Evolutionary conservation across 1,140 invertebrate species (phyloP).

Genomic region (Aphis craccivora): DNA sequence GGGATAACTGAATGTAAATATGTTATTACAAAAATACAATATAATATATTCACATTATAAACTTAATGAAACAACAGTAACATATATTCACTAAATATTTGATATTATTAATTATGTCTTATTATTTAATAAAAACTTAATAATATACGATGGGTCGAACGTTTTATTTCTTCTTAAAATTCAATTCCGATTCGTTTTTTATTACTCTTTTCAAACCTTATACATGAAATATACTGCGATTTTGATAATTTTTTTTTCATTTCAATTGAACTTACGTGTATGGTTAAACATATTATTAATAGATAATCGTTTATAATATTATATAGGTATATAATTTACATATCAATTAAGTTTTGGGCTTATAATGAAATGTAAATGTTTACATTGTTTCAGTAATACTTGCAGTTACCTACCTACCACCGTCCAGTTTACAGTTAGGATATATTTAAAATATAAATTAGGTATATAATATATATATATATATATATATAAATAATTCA

Average conservation of each 20-base stretch:
- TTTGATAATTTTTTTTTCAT: not conserved
- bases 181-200: not conserved
- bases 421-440: not conserved
- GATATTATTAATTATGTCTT: not conserved
- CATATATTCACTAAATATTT: not conserved
- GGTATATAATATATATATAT: not conserved
- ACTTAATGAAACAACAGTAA: not conserved
- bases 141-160: not conserved
- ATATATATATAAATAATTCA: not conserved
- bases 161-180: not conserved
- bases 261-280: not conserved
- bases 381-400: not conserved
- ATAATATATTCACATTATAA: not conserved
- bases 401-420: not conserved
- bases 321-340: not conserved
- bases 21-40: not conserved
- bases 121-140: not conserved
- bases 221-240: not conserved
- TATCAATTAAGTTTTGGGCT: not conserved
- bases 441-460: not conserved
- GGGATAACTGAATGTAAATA: not conserved
- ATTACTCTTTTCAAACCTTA: not conserved
- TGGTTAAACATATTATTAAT: not conserved
- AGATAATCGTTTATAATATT: not conserved
- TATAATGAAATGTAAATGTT: not conserved